Base-by-base conservation (phyloP, 2,888 invertebrate genomes). In the Acrocera orbiculus region DNA sequence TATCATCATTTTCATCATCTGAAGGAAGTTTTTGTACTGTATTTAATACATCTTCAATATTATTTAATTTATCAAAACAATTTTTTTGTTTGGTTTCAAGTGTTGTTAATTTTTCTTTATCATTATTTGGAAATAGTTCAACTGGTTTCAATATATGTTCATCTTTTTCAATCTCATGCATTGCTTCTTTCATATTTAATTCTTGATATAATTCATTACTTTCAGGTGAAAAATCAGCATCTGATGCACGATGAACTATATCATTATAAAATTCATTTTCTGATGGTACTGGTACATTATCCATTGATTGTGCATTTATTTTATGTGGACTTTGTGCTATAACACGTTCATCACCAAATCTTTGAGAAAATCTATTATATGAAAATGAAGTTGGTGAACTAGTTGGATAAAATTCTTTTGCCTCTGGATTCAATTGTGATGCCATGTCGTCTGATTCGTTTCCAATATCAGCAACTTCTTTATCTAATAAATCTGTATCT, bases 351-450 rank as follows among this genome's bases (percentile, higher is more conserved):
- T n/a, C n/a, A n/a, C n/a, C n/a, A n/a, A n/a, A n/a, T 62, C 59
- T 16, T 62, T 61, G 9, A 22, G 23, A 16, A 32, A 26, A 2
- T 62, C 55, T n/a, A n/a, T n/a, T n/a, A n/a, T n/a, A n/a, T n/a
- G n/a, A n/a, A n/a, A n/a, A n/a, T n/a, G n/a, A n/a, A n/a, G n/a
- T n/a, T 24, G 71, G 69, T 1, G 73, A 70, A 5, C 73, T 70
- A 5, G 66, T 59, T 5, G 83, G 82, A 37, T 85, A 68, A 57
- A 85, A 85, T 61, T 81, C 82, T n/a, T 77, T 76, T 13, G 85
- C 85, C 48, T 85, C 74, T 1, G 85, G 85, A 63, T 85, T 86
- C 44, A 85, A 58, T 38, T 76, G 79, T 27, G 79, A 83, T 62
- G 74, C 75, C 62, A 76, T 72, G 50, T 71, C 70, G 47, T 65